Evolutionary conservation across 2,888 invertebrate species (phyloP).

Genomic region (Ornithoptera priamus): DNA sequence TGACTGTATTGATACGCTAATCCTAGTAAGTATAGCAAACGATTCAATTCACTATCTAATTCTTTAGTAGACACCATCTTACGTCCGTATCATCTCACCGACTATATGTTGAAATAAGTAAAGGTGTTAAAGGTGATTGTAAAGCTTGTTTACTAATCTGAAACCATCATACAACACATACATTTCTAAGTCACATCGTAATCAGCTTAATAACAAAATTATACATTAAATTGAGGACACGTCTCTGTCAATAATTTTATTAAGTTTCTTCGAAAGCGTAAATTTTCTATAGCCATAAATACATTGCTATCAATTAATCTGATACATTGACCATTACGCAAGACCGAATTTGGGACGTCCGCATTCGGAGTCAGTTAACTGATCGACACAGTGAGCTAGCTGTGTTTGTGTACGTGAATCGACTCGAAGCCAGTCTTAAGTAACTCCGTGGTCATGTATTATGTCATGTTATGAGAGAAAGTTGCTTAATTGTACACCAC

Average conservation of each 20-base stretch:
- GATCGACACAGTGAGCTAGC: constrained; percentile 36
- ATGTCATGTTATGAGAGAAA: constrained; percentile 30
- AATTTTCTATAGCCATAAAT: constrained; percentile 8
- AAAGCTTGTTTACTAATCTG: too few species aligned
- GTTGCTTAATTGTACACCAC: constrained; percentile 21
- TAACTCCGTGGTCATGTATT: constrained; percentile 27
- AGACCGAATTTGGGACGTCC: constrained; percentile 28
- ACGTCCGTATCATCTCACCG: too few species aligned
- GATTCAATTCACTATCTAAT: too few species aligned
- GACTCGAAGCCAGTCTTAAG: constrained; percentile 26
- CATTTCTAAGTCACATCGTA: too few species aligned
- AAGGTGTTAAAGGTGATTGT: too few species aligned
- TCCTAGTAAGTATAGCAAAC: too few species aligned
- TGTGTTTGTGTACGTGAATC: constrained; percentile 37
- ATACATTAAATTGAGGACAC: too few species aligned
- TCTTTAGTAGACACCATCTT: too few species aligned
- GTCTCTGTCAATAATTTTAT: neutral
- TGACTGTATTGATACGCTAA: too few species aligned
- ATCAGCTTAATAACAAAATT: too few species aligned
- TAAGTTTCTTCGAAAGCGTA: constrained; percentile 5
- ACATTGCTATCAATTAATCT: constrained; percentile 23
- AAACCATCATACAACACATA: too few species aligned
- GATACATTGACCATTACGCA: constrained; percentile 18
- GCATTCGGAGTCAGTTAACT: constrained; percentile 22
- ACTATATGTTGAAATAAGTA: too few species aligned